Evolutionary conservation across 2,797 vertebrate species (phyloP).

Genomic region (Onychomys leucogaster): DNA sequence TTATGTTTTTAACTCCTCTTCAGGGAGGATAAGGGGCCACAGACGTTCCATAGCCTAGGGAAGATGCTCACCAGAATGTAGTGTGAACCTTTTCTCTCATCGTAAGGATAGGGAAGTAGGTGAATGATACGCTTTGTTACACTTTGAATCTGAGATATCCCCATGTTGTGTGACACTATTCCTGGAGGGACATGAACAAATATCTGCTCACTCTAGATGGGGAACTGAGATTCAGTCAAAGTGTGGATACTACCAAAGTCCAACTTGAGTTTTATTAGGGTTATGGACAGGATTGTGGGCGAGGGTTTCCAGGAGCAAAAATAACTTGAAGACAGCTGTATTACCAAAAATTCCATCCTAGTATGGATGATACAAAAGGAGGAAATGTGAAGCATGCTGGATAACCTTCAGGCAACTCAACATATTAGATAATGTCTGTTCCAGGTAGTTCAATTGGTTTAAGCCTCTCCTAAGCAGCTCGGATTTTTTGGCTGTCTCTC

Average conservation of each 20-base stretch:
- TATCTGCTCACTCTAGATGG: neutral
- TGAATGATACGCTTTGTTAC: neutral
- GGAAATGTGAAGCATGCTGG: neutral
- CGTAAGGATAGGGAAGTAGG: neutral
- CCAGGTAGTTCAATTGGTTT: neutral
- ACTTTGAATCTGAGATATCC: neutral
- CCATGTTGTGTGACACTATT: neutral
- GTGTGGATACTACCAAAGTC: neutral
- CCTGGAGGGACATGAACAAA: neutral
- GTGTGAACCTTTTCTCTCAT: neutral
- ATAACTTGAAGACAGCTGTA: neutral
- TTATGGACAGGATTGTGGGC: neutral
- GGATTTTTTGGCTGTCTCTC: neutral
- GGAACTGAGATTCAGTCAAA: neutral
- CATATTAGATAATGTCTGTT: neutral
- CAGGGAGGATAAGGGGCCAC: neutral
- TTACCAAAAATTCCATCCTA: neutral
- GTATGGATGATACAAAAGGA: neutral
- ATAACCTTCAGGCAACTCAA: neutral
- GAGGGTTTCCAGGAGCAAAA: neutral
- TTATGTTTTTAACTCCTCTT: neutral
- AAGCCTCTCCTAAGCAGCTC: neutral
- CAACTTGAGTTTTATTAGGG: neutral
- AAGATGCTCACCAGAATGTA: neutral
- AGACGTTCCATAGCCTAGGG: neutral